Evolutionary conservation across 2,113 vertebrate genomes (phyloP).

Genomic region (Pao palembangensis): DNA sequence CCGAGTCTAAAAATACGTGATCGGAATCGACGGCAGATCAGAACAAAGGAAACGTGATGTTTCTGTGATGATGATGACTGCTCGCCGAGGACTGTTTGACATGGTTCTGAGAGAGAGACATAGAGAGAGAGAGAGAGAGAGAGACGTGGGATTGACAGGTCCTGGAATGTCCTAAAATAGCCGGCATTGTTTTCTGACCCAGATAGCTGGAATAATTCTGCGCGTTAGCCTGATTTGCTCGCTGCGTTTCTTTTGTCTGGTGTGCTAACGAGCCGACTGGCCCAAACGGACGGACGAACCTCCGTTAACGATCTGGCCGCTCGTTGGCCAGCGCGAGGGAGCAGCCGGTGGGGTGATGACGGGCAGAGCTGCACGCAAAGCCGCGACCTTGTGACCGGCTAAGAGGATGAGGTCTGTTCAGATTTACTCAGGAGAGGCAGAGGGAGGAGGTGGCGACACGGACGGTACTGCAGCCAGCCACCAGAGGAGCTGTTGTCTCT

Average conservation of each 20-base stretch:
- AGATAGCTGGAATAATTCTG: slow-evolving; percentile 42
- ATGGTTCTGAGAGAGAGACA: slow-evolving; percentile 11
- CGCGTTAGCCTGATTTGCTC: slow-evolving; percentile 25
- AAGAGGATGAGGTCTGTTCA: no score
- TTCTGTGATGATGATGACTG: no score
- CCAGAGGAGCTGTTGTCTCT: background rate
- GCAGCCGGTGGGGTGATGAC: slow-evolving; percentile 5
- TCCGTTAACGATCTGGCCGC: slow-evolving; percentile 16
- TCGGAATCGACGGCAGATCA: slow-evolving; percentile 26
- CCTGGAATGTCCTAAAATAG: slow-evolving; percentile 46
- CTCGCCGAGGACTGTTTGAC: slow-evolving; percentile 13
- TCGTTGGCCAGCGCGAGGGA: background rate
- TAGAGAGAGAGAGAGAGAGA: slow-evolving; percentile 32
- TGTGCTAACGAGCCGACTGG: slow-evolving; percentile 41
- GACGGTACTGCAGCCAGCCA: no score
- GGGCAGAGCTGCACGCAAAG: slow-evolving; percentile 4
- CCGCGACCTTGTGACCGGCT: background rate
- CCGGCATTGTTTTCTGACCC: slow-evolving; percentile 35
- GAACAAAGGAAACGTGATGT: slow-evolving; percentile 5
- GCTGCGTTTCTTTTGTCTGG: slow-evolving; percentile 34
- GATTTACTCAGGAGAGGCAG: no score
- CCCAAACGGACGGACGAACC: slow-evolving; percentile 29
- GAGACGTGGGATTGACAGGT: slow-evolving; percentile 40
- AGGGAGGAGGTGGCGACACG: no score
- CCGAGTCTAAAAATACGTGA: slow-evolving; percentile 52